phyloP scores from a whole-genome alignment of 2,797 vertebrate genomes.

The Calcarius lapponicus region DNA sequence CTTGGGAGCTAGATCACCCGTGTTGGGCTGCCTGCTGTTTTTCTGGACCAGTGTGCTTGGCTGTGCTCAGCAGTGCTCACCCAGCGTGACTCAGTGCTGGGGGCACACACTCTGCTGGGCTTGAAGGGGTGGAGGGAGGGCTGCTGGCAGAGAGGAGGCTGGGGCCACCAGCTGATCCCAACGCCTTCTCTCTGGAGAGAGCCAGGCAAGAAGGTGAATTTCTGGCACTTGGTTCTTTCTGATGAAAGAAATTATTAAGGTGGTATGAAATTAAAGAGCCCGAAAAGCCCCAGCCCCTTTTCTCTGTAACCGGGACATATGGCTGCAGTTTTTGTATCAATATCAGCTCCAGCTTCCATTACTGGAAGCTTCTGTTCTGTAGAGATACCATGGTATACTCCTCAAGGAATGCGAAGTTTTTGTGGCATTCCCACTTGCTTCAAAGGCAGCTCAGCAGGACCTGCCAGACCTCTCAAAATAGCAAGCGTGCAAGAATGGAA shows the following conservation, averaged over 20 bases:
- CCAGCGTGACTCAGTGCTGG: background rate
- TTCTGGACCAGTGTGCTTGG: accelerated
- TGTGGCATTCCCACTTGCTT: background rate
- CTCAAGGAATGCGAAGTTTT: background rate
- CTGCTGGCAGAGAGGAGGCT: no score
- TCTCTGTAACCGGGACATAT: background rate
- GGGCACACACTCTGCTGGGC: no score
- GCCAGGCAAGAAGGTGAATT: background rate
- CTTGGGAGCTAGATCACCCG: accelerated
- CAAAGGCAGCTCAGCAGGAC: background rate
- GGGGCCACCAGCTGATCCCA: background rate
- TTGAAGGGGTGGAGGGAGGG: background rate
- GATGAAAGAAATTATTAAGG: accelerated
- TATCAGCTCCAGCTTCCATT: background rate
- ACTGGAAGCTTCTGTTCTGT: background rate
- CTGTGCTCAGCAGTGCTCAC: background rate
- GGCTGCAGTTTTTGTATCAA: background rate
- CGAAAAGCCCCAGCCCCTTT: background rate
- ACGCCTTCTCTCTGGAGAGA: background rate
- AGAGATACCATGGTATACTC: background rate
- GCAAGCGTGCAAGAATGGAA: background rate
- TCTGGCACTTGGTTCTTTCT: no score
- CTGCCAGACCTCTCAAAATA: background rate
- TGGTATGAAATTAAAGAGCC: background rate
- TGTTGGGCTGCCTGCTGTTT: background rate